Conservation (phyloP, 2,888 invertebrate genomes). For the Torymus tubicola region DNA sequence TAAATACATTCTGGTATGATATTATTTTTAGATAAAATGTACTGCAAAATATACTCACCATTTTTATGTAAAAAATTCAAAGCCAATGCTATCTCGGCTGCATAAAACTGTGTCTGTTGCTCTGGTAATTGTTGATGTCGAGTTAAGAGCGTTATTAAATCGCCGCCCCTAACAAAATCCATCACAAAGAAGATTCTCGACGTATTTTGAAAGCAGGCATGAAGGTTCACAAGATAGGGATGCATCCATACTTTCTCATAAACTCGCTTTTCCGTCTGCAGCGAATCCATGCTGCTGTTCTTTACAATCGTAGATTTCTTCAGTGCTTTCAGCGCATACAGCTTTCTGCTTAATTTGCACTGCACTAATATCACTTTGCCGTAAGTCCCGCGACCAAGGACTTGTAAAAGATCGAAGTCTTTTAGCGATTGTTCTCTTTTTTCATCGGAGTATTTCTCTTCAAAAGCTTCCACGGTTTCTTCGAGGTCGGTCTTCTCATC, state of each 20-base stretch:
- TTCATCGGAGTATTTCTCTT: no score
- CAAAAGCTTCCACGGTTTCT: no score
- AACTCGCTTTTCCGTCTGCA: constrained; percentile 99
- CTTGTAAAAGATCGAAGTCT: no score
- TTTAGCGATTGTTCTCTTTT: no score
- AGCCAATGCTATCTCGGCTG: constrained; percentile 99
- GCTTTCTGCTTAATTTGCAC: no score
- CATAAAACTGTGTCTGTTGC: constrained; percentile 98
- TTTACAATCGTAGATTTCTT: constrained; percentile 99
- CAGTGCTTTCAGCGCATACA: constrained; percentile 99
- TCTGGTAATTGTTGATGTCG: constrained; percentile 96
- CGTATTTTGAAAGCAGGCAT: constrained; percentile 99
- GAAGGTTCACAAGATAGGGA: constrained; percentile 98
- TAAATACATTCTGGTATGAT: no score
- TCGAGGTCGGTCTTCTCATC: no score
- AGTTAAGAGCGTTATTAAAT: constrained; percentile 99
- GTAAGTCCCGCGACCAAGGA: no score
- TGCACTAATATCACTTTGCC: no score
- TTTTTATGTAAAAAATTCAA: constrained; percentile 98
- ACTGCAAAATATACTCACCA: constrained; percentile 77
- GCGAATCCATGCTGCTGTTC: constrained; percentile 97
- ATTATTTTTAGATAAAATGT: no score
- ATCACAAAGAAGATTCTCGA: constrained; percentile 98
- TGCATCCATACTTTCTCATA: constrained; percentile 99
- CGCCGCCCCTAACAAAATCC: constrained; percentile 98